Conservation (phyloP, 2,797 vertebrate species). For the Rhyacichthys aspro region DNA sequence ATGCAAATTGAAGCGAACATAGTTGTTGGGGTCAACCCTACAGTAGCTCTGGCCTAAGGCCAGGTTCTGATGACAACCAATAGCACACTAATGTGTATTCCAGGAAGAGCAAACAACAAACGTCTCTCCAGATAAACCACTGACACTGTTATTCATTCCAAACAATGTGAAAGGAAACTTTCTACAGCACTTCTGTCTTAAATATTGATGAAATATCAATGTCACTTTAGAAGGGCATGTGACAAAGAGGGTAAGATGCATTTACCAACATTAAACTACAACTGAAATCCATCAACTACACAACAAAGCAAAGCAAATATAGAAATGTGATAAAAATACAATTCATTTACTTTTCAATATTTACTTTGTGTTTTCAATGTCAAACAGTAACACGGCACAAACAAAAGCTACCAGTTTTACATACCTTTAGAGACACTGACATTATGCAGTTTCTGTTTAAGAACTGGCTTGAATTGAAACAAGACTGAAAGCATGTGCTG, state of each 20-base stretch:
- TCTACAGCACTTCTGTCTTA: no score
- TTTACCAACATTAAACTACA: no score
- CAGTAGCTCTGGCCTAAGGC: conserved; percentile 6
- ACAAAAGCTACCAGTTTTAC: background rate
- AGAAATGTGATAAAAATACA: no score
- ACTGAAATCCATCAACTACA: no score
- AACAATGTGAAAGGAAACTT: background rate
- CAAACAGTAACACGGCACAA: background rate
- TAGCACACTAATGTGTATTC: conserved; percentile 13
- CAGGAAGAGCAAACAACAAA: background rate
- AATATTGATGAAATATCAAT: no score
- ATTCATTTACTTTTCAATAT: no score
- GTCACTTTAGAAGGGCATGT: no score
- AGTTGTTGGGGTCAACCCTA: conserved; percentile 9
- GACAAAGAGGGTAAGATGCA: no score
- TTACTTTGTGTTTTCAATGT: background rate
- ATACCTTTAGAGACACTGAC: background rate
- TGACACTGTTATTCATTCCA: conserved; percentile 7
- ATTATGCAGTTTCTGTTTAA: background rate
- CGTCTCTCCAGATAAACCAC: conserved; percentile 28
- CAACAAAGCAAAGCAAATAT: no score
- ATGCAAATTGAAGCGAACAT: conserved; percentile 17
- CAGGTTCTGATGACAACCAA: background rate
- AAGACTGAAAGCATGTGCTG: no score
- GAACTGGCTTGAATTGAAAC: background rate